Base-by-base conservation (phyloP, 1,140 invertebrate species). In the honey bee (Apis mellifera) region DNA sequence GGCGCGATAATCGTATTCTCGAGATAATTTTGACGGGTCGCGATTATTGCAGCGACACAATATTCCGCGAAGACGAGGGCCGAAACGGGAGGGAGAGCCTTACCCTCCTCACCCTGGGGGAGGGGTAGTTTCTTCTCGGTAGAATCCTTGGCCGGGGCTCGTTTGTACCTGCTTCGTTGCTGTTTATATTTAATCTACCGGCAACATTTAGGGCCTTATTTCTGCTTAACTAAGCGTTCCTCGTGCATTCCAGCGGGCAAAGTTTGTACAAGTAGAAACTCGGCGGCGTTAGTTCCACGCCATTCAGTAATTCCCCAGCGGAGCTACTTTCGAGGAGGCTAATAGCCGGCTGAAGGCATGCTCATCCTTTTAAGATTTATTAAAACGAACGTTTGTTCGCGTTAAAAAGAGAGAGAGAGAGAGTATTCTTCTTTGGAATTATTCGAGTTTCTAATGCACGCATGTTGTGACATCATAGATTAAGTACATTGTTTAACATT, bases 211-310 rank as follows among this genome's bases (percentile, higher is more conserved):
- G 42, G n/a, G 79, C 73, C 79, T 76, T 82, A 76, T 60, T 82
- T 82, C 79, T 76, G 79, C 79, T 82, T 68, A 76, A 82, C 72
- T 68, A 76, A 82, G 72, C 79, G 73, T 76, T 76, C 73, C 42
- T 23, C 21, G 23, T 42, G 55, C 73, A 69, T 76, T 82, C 42
- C 79, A 26, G 23, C 23, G n/a, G 55, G 64, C 72, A 54, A 82
- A 82, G 72, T 82, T 76, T 82, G 54, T 68, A 82, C 79, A 82
- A 82, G 72, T 82, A 66, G 73, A 76, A 82, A 76, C 73, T 76
- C 64, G 26, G 15, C 48, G 54, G 48, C 72, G 79, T 82, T 82
- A 82, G 32, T 75, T 68, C 62, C 54, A 9, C 73, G 48, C 79
- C 73, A 82, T 82, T 76, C 73, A n/a, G 54, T 68, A 82, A 76